Conservation (phyloP, 2,113 vertebrate genomes). For the Ictidomys tridecemlineatus region DNA sequence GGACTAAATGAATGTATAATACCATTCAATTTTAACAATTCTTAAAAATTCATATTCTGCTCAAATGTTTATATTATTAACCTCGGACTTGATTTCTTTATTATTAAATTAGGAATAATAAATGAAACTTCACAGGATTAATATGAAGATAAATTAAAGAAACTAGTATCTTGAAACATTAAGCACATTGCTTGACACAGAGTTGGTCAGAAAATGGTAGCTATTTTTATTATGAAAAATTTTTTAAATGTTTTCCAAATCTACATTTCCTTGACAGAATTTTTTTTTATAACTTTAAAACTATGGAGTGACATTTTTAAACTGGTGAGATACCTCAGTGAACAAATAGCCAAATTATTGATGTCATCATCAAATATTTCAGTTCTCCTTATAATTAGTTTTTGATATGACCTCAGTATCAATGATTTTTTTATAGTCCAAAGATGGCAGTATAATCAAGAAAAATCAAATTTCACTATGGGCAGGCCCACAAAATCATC, state of each 20-base stretch:
- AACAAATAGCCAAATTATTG: conserved; percentile 45
- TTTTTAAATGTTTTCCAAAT: conserved; percentile 34
- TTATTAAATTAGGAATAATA: conserved; percentile 7
- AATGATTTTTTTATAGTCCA: conserved; percentile 45
- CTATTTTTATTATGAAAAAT: neutral
- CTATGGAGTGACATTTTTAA: neutral
- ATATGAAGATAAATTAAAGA: neutral
- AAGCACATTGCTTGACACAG: neutral
- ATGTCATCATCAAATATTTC: conserved; percentile 11
- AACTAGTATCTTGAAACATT: conserved; percentile 3
- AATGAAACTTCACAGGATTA: neutral
- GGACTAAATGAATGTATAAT: neutral
- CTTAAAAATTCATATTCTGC: neutral
- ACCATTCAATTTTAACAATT: neutral
- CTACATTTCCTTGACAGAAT: neutral
- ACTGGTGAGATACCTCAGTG: neutral
- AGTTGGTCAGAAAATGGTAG: neutral
- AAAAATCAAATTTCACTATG: neutral
- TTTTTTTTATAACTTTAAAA: neutral
- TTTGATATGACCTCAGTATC: conserved; percentile 31
- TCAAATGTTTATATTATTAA: conserved; percentile 9
- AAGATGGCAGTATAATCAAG: neutral
- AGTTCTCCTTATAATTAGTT: conserved; percentile 5
- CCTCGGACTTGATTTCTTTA: neutral
- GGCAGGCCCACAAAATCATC: neutral